A percentile compares a stretch with the other conserved stretches of the same genome.
Evolutionary conservation across 2,888 invertebrate species (phyloP).

Genomic region (Isoperla grammatica): DNA sequence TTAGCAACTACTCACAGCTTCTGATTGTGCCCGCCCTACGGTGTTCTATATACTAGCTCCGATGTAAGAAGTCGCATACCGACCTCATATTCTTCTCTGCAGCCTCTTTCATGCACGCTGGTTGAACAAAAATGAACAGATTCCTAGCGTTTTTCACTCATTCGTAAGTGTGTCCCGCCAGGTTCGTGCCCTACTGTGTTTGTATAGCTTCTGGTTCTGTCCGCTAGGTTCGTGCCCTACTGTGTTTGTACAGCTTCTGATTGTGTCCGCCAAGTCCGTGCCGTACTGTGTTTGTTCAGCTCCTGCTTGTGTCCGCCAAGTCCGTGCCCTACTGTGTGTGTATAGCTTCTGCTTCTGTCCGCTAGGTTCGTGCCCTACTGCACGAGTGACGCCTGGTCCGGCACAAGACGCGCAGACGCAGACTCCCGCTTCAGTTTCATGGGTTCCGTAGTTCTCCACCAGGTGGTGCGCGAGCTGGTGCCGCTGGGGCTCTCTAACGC

Average conservation of each 20-base stretch:
- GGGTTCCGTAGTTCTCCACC: conserved; percentile 75
- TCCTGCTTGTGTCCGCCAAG: conserved; percentile 2
- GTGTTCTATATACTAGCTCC: too few species aligned
- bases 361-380: conserved; percentile 79
- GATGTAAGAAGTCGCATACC: too few species aligned
- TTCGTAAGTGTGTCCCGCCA: background rate
- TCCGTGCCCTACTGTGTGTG: background rate
- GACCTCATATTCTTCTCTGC: too few species aligned
- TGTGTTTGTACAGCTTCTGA: too few species aligned
- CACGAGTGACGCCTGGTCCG: conserved; percentile 93
- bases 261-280: too few species aligned
- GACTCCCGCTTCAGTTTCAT: conserved; percentile 73
- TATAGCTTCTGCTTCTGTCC: conserved; percentile 8
- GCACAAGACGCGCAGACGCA: conserved; percentile 49
- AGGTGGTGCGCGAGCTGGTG: conserved; percentile 55
- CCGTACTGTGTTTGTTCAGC: too few species aligned
- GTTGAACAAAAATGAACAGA: too few species aligned
- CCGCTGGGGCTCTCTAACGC: conserved; percentile 61
- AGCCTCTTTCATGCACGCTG: too few species aligned
- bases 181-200: background rate
- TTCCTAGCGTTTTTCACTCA: too few species aligned
- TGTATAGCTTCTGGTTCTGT: too few species aligned
- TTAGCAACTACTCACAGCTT: too few species aligned
- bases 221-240: conserved; percentile 63
- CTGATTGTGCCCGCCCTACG: too few species aligned